These are phyloP conservation scores for Amiota communis DNA, from an alignment of 2,888 invertebrate species.

Conservation along the genomic window DNA sequence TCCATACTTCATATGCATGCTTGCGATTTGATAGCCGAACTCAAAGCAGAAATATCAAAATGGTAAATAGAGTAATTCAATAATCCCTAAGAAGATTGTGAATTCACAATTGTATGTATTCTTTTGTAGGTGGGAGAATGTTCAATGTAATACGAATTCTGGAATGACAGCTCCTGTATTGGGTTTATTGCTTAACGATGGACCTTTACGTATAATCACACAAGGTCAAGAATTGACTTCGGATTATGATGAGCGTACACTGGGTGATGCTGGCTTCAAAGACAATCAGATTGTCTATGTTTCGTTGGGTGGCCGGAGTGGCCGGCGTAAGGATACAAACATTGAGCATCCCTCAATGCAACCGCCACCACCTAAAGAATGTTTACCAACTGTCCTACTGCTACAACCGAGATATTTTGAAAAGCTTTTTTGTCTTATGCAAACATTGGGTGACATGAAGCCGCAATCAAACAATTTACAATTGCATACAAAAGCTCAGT, in stretches of 20 bases:
- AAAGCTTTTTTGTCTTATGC: constrained; percentile 91
- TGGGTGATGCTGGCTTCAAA: constrained; percentile 94
- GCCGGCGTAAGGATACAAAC: constrained; percentile 74
- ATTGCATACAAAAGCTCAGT: constrained; percentile 90
- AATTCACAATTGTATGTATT: background rate
- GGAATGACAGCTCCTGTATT: constrained; percentile 75
- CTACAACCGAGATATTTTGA: constrained; percentile 91
- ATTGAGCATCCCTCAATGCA: constrained; percentile 88
- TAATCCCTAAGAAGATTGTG: background rate
- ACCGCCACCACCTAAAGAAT: constrained; percentile 89
- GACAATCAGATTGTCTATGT: constrained; percentile 95
- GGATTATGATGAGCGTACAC: constrained; percentile 92
- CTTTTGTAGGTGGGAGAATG: constrained; percentile 79
- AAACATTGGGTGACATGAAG: constrained; percentile 90
- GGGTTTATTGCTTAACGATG: constrained; percentile 83
- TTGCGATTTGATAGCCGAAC: constrained; percentile 91
- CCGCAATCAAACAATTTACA: constrained; percentile 79
- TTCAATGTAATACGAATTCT: constrained; percentile 71
- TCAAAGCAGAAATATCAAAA: constrained; percentile 94
- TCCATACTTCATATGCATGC: constrained; percentile 86
- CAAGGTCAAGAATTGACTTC: constrained; percentile 94
- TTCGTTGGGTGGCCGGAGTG: constrained; percentile 83
- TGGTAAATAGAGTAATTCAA: constrained; percentile 76
- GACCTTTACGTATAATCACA: constrained; percentile 92
- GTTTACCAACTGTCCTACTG: constrained; percentile 87